Evolutionary conservation across 2,113 vertebrate species (phyloP).

Genomic region (Psammodynastes pulverulentus): DNA sequence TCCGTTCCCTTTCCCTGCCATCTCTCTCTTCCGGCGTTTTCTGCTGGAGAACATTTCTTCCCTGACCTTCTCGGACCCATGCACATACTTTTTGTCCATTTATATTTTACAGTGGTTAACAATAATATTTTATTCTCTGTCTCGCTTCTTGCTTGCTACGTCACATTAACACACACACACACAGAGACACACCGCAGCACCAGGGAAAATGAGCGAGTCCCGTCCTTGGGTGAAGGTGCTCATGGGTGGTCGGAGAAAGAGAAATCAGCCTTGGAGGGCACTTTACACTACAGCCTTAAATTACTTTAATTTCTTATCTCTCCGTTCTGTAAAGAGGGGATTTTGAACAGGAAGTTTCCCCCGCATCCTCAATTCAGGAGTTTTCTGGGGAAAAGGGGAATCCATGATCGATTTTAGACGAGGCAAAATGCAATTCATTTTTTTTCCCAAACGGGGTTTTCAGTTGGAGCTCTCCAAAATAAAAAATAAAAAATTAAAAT

Average conservation of each 20-base stretch:
- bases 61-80: slow-evolving; percentile 18
- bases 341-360: background rate
- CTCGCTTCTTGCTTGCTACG: slow-evolving; percentile 75
- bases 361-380: background rate
- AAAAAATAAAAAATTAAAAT: no score
- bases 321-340: background rate
- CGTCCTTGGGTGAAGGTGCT: background rate
- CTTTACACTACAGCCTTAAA: background rate
- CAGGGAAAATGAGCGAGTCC: background rate
- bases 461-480: background rate
- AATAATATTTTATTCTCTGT: slow-evolving; percentile 68
- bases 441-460: background rate
- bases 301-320: background rate
- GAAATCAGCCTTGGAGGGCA: background rate
- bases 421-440: background rate
- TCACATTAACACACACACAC: slow-evolving; percentile 9
- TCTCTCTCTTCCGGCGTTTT: slow-evolving; percentile 46
- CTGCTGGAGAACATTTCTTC: slow-evolving; percentile 63
- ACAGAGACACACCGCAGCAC: background rate
- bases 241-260: background rate
- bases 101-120: slow-evolving; percentile 75
- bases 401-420: background rate
- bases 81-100: slow-evolving; percentile 41
- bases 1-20: background rate
- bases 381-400: background rate